A percentile compares a stretch with the other conserved stretches of the same genome.
phyloP scores from a whole-genome alignment of 2,888 invertebrate species.

The Hyles lineata region DNA sequence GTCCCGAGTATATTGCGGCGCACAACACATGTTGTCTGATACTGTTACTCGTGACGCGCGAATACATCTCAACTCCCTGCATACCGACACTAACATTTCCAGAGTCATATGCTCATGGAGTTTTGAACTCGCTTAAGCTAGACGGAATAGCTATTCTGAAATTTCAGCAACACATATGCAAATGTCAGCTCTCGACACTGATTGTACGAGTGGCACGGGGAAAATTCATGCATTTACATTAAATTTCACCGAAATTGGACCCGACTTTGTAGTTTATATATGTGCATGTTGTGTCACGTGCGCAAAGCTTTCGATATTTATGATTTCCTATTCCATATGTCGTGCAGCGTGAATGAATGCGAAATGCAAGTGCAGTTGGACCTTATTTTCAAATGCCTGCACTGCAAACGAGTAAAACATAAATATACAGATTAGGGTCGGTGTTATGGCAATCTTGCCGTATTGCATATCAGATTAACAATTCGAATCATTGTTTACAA shows the following conservation, averaged over 20 bases:
- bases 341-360: conserved; percentile 45
- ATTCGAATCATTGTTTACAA: conserved; percentile 78
- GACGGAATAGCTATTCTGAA: conserved; percentile 78
- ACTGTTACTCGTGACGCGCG: conserved; percentile 54
- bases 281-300: conserved; percentile 70
- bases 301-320: conserved; percentile 69
- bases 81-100: conserved; percentile 65
- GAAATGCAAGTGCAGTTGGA: conserved; percentile 26
- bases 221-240: conserved; percentile 84
- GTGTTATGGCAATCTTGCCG: conserved; percentile 23
- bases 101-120: conserved; percentile 68
- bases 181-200: conserved; percentile 84
- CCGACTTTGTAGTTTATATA: conserved; percentile 74
- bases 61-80: conserved; percentile 64
- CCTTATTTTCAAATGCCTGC: conserved; percentile 18
- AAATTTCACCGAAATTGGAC: conserved; percentile 82
- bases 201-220: conserved; percentile 82
- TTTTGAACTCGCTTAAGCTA: conserved; percentile 81
- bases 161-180: conserved; percentile 83
- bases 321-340: conserved; percentile 77
- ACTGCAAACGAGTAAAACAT: conserved; percentile 13
- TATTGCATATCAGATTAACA: conserved; percentile 56
- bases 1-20: conserved; percentile 55
- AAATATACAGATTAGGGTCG: conserved; percentile 4
- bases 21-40: conserved; percentile 53